Base-by-base conservation (phyloP, 1,140 invertebrate genomes). In the Ruditapes philippinarum region DNA sequence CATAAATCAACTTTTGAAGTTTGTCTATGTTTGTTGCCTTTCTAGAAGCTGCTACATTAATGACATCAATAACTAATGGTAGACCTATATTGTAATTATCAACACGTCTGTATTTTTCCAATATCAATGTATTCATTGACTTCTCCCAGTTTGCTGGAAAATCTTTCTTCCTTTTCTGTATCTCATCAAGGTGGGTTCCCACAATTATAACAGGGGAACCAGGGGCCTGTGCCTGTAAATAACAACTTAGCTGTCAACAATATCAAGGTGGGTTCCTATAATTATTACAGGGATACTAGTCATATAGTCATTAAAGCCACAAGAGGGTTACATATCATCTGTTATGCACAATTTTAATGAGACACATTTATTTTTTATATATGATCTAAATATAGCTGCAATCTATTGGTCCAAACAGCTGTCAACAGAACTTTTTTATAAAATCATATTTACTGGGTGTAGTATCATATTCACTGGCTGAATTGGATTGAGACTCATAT, bases 11-110 rank as follows among this genome's bases (percentile, higher is more conserved):
- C 96, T 99, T 98, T 68, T 98, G 98, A 0, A 99, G 96, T 74
- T 98, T 97, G 89, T 98, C 97, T 45, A 99, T 98, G 95, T 99
- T 99, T 94, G 99, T 98, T 4, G 98, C 96, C 0, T 98, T 99
- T 94, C 98, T 99, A 92, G 57, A 87, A 88, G 98, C 98, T 82
- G 96, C 97, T 11, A 99, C 97, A 97, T 99, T 99, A 33, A 99
- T 97, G 0, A 98, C 98, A 94, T 99, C 98, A 89, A 99, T 96
- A 0, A 99, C 98, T 70, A 98, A 96, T 0, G 99, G 99, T 22
- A 99, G 95, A 0, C 99, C 99, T 93, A 98, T 97, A 95, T 99
- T 99, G 94, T 99, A 99, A 0, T 99, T 98, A 96, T 99, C 99
- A 0, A 98, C 97, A 68, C 98, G 98, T 87, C 99, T 98, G 92